Conservation (phyloP, 2,113 vertebrate genomes). For the Scomber japonicus region DNA sequence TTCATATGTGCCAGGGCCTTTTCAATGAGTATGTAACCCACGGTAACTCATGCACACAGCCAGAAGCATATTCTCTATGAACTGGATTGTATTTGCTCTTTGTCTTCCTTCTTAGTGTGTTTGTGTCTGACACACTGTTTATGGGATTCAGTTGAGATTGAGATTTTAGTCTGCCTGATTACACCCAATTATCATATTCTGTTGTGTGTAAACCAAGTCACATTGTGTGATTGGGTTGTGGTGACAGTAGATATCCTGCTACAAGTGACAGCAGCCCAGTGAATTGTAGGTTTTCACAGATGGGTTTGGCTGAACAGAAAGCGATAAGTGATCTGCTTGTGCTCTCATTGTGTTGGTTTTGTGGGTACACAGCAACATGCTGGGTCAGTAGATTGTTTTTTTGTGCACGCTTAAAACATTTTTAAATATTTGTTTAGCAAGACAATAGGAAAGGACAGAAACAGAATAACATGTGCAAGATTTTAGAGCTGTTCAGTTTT, state of each 20-base stretch:
- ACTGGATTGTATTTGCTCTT: not conserved
- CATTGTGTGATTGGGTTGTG: slow-evolving; percentile 3
- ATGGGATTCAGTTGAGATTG: not conserved
- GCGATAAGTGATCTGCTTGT: not conserved
- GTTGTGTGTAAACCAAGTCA: not conserved
- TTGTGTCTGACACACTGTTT: slow-evolving; percentile 4
- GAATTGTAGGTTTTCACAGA: slow-evolving; percentile 16
- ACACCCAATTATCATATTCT: not conserved
- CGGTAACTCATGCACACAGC: not conserved
- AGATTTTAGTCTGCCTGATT: not conserved
- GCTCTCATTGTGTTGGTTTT: not conserved
- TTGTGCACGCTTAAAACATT: not conserved
- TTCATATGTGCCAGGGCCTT: not conserved
- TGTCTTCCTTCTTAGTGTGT: not conserved
- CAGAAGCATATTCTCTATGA: too few species aligned
- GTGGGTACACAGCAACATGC: not conserved
- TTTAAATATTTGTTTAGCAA: not conserved
- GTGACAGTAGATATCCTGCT: slow-evolving; percentile 1
- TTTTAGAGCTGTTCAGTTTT: slow-evolving; percentile 9
- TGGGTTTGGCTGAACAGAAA: slow-evolving; percentile 1
- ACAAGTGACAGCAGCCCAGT: not conserved
- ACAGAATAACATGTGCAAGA: not conserved
- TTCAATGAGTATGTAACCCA: not conserved
- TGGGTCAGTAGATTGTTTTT: not conserved
- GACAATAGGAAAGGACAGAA: not conserved